A percentile compares a stretch with the other conserved stretches of the same genome.
These are phyloP conservation scores for Cheilosia soror DNA, from an alignment of 2,888 invertebrate species.

Conservation along the genomic window DNA sequence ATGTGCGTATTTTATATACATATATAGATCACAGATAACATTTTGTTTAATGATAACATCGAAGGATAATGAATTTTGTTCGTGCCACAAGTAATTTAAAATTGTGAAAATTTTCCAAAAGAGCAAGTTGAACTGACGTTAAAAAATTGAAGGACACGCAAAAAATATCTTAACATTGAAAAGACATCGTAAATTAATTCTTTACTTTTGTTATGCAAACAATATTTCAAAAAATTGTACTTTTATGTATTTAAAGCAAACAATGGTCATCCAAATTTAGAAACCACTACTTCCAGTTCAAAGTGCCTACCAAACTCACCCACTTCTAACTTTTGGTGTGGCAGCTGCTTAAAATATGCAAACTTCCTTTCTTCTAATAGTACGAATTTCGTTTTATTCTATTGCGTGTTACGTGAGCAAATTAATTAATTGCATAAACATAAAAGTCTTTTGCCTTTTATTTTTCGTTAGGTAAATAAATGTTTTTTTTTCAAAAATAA, in stretches of 20 bases:
- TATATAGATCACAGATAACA: too few species aligned
- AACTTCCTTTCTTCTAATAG: constrained; percentile 1
- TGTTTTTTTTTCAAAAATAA: neutral
- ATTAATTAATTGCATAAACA: constrained; percentile 37
- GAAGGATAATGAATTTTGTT: neutral
- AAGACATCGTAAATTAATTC: neutral
- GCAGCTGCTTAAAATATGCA: constrained; percentile 7
- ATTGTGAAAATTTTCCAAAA: too few species aligned
- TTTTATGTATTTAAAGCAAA: neutral
- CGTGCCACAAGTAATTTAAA: constrained; percentile 7
- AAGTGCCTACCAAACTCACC: neutral
- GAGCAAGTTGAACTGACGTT: neutral
- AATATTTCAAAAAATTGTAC: neutral
- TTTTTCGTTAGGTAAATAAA: neutral
- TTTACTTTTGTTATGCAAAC: neutral
- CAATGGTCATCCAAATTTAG: neutral
- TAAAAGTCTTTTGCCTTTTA: constrained; percentile 7
- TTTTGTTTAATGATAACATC: neutral
- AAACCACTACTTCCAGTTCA: too few species aligned
- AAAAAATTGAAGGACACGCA: neutral
- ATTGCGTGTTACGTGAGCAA: constrained; percentile 38
- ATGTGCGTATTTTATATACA: too few species aligned
- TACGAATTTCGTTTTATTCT: neutral
- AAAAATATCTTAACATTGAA: neutral
- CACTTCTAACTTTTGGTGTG: neutral